Conservation (phyloP, 2,797 vertebrate species). For the Darevskia nairensis region DNA sequence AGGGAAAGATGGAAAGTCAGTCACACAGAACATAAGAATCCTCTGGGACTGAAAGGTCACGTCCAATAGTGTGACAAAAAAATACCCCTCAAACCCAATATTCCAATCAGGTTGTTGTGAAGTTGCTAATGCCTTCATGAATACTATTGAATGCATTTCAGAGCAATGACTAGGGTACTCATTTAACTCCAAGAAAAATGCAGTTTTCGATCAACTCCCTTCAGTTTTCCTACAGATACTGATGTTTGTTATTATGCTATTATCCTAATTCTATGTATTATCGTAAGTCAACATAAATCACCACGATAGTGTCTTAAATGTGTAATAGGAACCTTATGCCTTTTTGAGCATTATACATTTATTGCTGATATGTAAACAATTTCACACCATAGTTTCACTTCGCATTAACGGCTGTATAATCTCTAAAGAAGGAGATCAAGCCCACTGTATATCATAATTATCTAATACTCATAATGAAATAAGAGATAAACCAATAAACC, state of each 20-base stretch:
- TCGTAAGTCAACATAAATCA: not conserved
- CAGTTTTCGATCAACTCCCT: not conserved
- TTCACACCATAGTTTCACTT: not conserved
- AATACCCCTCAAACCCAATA: slow-evolving; percentile 49
- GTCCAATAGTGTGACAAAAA: slow-evolving; percentile 59
- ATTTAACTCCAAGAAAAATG: slow-evolving; percentile 32
- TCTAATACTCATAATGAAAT: slow-evolving; percentile 1
- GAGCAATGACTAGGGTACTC: slow-evolving; percentile 20
- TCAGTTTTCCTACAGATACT: not conserved
- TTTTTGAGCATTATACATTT: not conserved
- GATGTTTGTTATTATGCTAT: not conserved
- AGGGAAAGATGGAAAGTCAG: slow-evolving; percentile 66
- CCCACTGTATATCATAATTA: not conserved
- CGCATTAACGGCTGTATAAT: not conserved
- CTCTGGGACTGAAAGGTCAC: slow-evolving; percentile 62
- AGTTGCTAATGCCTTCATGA: slow-evolving; percentile 32
- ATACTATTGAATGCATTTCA: slow-evolving; percentile 35
- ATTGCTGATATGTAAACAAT: not conserved
- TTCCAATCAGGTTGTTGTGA: slow-evolving; percentile 55
- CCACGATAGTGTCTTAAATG: not conserved
- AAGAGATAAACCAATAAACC: not conserved
- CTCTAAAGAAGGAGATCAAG: not conserved
- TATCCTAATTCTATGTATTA: not conserved
- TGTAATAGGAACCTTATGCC: not conserved
- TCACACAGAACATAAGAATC: slow-evolving; percentile 72